phyloP scores from a whole-genome alignment of 2,888 invertebrate genomes.

The Microctonus brassicae region DNA sequence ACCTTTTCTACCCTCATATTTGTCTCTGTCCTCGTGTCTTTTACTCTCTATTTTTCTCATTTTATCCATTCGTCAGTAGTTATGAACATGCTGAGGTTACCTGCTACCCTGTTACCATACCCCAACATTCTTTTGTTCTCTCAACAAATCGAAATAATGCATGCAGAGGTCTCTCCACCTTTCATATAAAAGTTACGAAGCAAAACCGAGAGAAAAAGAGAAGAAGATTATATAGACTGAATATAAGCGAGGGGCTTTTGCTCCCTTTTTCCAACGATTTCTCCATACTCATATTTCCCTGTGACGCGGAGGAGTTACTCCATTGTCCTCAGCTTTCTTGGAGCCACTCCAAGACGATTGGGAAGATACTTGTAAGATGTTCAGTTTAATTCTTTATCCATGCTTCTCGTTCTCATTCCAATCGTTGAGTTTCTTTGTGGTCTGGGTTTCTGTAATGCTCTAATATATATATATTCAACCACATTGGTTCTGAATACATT shows the following conservation, averaged over 20 bases:
- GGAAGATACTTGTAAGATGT: neutral
- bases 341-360: constrained; percentile 55
- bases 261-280: constrained; percentile 48
- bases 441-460: no score
- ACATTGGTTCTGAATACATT: no score
- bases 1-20: neutral
- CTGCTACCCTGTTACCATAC: constrained; percentile 64
- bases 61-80: neutral
- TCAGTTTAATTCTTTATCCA: neutral
- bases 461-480: no score
- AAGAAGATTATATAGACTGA: constrained; percentile 9
- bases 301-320: constrained; percentile 67
- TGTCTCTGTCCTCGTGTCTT: neutral
- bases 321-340: constrained; percentile 69
- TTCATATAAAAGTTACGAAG: constrained; percentile 4
- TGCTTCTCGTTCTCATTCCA: neutral
- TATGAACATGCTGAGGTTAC: constrained; percentile 21
- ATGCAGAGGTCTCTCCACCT: neutral
- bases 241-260: constrained; percentile 11
- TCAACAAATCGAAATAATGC: constrained; percentile 49
- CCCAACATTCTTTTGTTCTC: constrained; percentile 67
- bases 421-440: no score
- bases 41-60: neutral
- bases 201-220: neutral
- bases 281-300: constrained; percentile 66